Evolutionary conservation across 2,888 invertebrate species (phyloP).

Genomic region (Apotomis betuletana): DNA sequence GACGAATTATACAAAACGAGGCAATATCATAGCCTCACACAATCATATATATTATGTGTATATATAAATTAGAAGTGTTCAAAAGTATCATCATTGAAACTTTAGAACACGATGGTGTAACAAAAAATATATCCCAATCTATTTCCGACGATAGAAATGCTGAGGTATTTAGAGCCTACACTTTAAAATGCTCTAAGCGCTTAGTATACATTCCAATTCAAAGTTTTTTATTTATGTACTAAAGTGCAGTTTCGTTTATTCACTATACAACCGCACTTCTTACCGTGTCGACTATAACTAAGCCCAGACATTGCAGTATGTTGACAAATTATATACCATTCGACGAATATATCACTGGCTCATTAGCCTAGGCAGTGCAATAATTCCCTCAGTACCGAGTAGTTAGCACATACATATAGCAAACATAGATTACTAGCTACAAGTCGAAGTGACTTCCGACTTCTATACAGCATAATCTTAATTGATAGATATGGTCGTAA

Average conservation of each 20-base stretch:
- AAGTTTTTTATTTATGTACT: slow-evolving; percentile 26
- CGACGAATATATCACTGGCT: slow-evolving; percentile 57
- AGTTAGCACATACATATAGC: slow-evolving; percentile 16
- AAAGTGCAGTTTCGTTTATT: neutral
- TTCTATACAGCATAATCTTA: slow-evolving; percentile 13
- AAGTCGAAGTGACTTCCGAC: slow-evolving; percentile 8
- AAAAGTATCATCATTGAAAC: slow-evolving; percentile 18
- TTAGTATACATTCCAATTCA: slow-evolving; percentile 62
- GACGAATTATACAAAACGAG: slow-evolving; percentile 46
- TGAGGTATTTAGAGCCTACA: slow-evolving; percentile 36
- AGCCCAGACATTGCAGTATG: slow-evolving; percentile 16
- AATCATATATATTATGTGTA: slow-evolving; percentile 35
- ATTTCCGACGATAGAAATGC: slow-evolving; percentile 27
- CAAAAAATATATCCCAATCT: slow-evolving; percentile 38
- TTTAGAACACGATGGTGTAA: slow-evolving; percentile 28
- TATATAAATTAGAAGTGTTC: slow-evolving; percentile 1
- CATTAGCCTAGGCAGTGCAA: slow-evolving; percentile 59
- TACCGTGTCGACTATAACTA: neutral
- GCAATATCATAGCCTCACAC: slow-evolving; percentile 45
- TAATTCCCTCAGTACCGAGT: slow-evolving; percentile 50
- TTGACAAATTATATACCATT: slow-evolving; percentile 17
- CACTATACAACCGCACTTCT: neutral
- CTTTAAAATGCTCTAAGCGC: slow-evolving; percentile 21
- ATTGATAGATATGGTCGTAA: slow-evolving; percentile 8
- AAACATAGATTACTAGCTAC: slow-evolving; percentile 21